Percentiles rank a stretch among this genome's conserved stretches.
Conservation (phyloP, 2,113 vertebrate species). For the Camarhynchus parvulus region DNA sequence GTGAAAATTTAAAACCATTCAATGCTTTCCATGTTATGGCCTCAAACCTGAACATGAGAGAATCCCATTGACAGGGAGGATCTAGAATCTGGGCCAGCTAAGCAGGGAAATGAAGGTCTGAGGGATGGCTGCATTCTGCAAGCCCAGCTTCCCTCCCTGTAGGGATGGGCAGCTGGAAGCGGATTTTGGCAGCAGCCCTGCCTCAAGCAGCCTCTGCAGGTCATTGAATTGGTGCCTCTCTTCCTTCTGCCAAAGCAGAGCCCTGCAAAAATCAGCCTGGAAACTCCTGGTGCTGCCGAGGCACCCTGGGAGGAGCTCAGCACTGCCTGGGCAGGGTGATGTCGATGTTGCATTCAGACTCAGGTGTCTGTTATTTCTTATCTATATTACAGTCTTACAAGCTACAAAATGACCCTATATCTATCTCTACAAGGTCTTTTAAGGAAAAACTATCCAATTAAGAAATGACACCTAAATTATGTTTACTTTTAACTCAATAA, state of each 20-base stretch:
- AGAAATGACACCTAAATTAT: neutral
- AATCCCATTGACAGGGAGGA: neutral
- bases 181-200: neutral
- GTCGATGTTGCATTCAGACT: neutral
- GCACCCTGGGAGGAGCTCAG: neutral
- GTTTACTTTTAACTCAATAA: neutral
- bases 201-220: neutral
- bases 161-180: neutral
- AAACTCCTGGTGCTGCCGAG: neutral
- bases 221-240: neutral
- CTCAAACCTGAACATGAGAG: neutral
- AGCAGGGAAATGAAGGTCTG: neutral
- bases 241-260: neutral
- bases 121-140: neutral
- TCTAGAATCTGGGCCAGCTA: neutral
- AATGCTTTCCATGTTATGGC: rapidly evolving
- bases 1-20: neutral
- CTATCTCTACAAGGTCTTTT: neutral
- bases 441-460: neutral
- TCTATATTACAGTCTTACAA: neutral
- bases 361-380: neutral
- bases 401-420: neutral
- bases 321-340: neutral
- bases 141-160: neutral
- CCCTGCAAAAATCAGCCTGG: neutral